These are phyloP conservation scores for Platycercus adscitus DNA, from an alignment of 2,113 vertebrate species.

Conservation along the genomic window DNA sequence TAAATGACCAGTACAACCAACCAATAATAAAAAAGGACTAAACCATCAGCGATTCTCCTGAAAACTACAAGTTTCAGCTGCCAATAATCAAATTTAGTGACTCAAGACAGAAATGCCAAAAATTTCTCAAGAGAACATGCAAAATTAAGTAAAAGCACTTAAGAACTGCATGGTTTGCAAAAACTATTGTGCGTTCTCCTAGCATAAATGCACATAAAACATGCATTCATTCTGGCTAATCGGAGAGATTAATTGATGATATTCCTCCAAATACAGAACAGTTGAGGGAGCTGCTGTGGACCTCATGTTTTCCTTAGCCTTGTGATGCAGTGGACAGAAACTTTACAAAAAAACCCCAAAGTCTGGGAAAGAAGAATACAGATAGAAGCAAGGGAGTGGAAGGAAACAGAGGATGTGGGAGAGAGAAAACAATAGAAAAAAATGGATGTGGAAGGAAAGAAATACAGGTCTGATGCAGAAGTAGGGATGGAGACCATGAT, in stretches of 20 bases:
- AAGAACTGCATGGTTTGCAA: background rate
- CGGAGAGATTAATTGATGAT: background rate
- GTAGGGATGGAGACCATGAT: background rate
- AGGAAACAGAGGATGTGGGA: background rate
- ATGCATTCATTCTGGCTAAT: background rate
- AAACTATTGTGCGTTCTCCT: background rate
- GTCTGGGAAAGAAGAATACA: background rate
- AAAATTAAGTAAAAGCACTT: background rate
- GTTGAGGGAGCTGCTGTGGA: background rate
- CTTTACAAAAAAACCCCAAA: background rate
- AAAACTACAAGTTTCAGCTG: background rate
- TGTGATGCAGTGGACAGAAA: background rate
- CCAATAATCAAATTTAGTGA: background rate
- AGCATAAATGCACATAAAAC: background rate
- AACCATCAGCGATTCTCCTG: background rate
- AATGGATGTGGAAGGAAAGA: background rate
- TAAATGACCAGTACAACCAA: background rate
- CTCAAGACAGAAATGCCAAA: background rate
- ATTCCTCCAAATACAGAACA: background rate
- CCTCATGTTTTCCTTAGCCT: background rate
- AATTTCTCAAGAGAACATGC: background rate
- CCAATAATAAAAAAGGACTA: background rate
- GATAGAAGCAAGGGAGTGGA: background rate
- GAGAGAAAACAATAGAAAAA: background rate
- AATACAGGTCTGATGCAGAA: background rate